phyloP scores from a whole-genome alignment of 2,797 vertebrate genomes.

The Phaenicophaeus curvirostris region DNA sequence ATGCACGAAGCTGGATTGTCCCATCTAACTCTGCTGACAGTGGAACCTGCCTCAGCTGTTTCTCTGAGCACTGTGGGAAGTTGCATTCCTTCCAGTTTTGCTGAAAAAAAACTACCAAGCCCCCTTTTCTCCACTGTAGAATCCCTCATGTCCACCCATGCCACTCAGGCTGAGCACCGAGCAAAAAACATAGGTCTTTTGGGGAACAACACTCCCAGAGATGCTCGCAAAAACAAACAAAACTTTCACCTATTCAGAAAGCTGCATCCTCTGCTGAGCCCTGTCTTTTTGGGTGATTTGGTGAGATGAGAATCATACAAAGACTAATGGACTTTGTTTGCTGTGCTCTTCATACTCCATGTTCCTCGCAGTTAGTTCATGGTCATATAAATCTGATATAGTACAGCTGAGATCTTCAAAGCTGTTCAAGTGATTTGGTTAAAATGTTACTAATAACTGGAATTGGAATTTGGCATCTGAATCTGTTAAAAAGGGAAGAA shows the following conservation, averaged over 20 bases:
- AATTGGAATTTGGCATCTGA: slow-evolving; percentile 7
- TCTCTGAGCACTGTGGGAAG: background rate
- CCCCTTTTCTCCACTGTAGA: background rate
- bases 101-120: background rate
- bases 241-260: background rate
- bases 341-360: background rate
- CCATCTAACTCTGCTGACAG: background rate
- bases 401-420: background rate
- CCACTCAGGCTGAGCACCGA: background rate
- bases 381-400: background rate
- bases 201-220: background rate
- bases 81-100: background rate
- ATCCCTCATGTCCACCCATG: background rate
- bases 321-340: background rate
- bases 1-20: background rate
- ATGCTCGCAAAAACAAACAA: background rate
- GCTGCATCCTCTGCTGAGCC: background rate
- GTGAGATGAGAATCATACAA: background rate
- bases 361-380: background rate
- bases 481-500: background rate
- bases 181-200: background rate
- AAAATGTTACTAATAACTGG: slow-evolving; percentile 15
- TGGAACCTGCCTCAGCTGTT: background rate
- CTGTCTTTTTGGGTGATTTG: background rate
- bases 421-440: slow-evolving; percentile 36